Base-by-base conservation (phyloP, 2,797 vertebrate genomes). In the Epinephelus awoara region DNA sequence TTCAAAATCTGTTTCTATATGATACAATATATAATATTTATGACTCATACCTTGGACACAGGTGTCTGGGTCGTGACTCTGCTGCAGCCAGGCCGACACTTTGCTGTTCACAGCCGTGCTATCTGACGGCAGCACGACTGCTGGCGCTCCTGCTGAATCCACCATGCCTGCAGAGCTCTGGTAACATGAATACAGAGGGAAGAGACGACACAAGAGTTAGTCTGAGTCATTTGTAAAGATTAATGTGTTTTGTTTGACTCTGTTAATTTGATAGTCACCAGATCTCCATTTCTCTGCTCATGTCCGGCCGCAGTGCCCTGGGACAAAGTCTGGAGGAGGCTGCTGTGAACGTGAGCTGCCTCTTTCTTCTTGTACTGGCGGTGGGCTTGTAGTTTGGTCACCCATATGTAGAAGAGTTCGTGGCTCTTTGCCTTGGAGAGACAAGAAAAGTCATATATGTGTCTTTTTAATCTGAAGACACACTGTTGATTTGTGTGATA, bases 361-460 rank as follows among this genome's bases (percentile, higher is more conserved):
- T 97, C 96, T 0, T 91, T 94, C 86, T 88, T 95, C 91, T 95
- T 96, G 23, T 92, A 97, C 57, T 93, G 79, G 61, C 97, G 96
- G 54, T 99, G 98, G n/a, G 94, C 91, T 87, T 96, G 96, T 1
- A 99, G 93, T 90, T 97, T 97, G 61, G 96, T 95, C 18, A 97
- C 95, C 98, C 98, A 98, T 74, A 96, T 97, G 89, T 96, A 94
- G 78, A 98, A 98, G 51, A 97, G 91, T 25, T 98, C 97, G 0
- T 96, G 96, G 79, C 94, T 97, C 88, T 97, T 98, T 82, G 96
- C 96, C 98, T 99, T 82, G 13, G 17, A 19, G 50, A 42, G 17
- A 77, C 13, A 44, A 65, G n/a, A 9, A 40, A 44, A 5, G 5
- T 15, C 0, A n/a, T 0, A 1, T 1, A 3, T 59, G 23, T 25